Evolutionary conservation across 2,888 invertebrate genomes (phyloP), one percentile per base, ranked within the genome.

Genomic region (Cephus pygmeus): DNA sequence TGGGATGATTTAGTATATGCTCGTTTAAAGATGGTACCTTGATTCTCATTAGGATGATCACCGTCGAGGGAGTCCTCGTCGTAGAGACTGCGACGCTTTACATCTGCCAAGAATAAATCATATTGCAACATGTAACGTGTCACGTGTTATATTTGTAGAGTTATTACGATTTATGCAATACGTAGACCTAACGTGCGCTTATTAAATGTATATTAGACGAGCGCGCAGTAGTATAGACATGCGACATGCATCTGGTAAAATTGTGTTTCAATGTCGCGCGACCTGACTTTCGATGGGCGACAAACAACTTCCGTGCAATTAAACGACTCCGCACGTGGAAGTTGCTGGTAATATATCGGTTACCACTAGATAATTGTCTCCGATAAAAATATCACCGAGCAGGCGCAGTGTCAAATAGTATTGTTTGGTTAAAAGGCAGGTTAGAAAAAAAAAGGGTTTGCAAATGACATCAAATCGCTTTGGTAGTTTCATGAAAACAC

Each of bases 31-130:
- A 56, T 56, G 31, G 86, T 91, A 91, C 91, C 91, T 91, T 90
- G 90, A 84, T 88, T 87, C 83, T 90, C 91, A 86, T 86, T 85
- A 82, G 88, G 88, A 85, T 88, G 88, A 86, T 90, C 91, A 82
- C 90, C 91, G 82, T 91, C 90, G 84, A 91, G 90, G 84, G 91
- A 91, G 86, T 91, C 91, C 86, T 89, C 91, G 81, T 90, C 90
- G 88, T 90, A 91, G 86, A 90, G 86, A 81, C 84, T 84, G 84
- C 90, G 91, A 85, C 90, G 91, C 88, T 89, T 91, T 86, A 89
- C 87, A 91, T 91, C 91, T 91, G 90, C 84, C 86, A 86, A 89
- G 84, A 90, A 90, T 83, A 87, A 89, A 89, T 87, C 81, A 87
- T 82, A 83, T 82, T 83, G 86, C 85, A 84, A 84, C 76, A 84